Percentiles rank a stretch among this genome's conserved stretches.
Evolutionary conservation across 2,113 vertebrate genomes (phyloP).

Genomic region (Pterocles orientalis): DNA sequence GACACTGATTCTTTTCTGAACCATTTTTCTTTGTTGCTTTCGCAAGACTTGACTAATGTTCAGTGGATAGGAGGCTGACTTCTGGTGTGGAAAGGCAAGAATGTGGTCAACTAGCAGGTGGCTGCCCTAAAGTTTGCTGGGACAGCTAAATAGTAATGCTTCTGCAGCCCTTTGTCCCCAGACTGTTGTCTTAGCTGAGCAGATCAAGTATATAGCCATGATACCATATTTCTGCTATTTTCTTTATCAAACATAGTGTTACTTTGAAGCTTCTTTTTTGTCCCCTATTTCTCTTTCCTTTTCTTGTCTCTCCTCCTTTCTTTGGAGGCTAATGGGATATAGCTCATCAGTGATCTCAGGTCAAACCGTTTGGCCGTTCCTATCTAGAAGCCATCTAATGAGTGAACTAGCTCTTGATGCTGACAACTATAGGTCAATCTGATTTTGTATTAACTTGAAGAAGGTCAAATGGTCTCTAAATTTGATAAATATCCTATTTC

Average conservation of each 20-base stretch:
- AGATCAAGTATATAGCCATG: neutral
- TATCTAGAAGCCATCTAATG: conserved; percentile 51
- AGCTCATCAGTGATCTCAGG: conserved; percentile 41
- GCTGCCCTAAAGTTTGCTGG: neutral
- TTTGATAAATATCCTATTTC: conserved; percentile 65
- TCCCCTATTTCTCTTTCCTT: conserved; percentile 18
- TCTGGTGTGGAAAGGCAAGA: neutral
- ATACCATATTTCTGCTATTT: neutral
- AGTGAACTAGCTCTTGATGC: conserved; percentile 54
- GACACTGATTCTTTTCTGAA: no score
- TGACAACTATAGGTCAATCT: conserved; percentile 48
- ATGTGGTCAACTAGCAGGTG: neutral
- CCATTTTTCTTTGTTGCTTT: neutral
- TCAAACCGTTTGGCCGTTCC: conserved; percentile 22
- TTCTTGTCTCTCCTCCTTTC: neutral
- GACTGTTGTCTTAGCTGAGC: neutral
- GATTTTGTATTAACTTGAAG: conserved; percentile 64
- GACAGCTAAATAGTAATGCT: neutral
- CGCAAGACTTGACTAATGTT: neutral
- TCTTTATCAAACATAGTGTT: neutral
- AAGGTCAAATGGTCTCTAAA: conserved; percentile 62
- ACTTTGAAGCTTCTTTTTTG: conserved; percentile 24
- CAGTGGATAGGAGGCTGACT: neutral
- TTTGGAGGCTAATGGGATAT: conserved; percentile 51
- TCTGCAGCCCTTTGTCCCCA: neutral